A percentile compares a stretch with the other conserved stretches of the same genome.
Conservation (phyloP, 2,113 vertebrate genomes). For the Neotoma lepida region DNA sequence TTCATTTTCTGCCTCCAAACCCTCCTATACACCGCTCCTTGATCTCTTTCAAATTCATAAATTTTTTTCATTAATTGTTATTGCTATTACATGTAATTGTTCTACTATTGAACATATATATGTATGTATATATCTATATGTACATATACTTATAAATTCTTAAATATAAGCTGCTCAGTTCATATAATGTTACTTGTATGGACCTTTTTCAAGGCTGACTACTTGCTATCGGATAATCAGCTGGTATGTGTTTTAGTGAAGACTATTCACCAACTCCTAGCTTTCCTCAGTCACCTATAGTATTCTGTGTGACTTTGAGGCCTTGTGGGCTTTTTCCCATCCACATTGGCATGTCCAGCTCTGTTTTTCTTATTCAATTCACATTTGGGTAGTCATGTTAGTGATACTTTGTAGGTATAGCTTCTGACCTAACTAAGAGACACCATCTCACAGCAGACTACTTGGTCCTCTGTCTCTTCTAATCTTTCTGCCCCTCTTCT, state of each 20-base stretch:
- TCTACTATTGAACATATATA: not conserved
- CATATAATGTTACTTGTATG: not conserved
- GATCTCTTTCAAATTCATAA: not conserved
- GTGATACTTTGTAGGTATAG: not conserved
- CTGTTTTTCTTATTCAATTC: not conserved
- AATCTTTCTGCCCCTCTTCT: not conserved
- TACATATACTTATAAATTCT: not conserved
- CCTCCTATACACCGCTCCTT: not conserved
- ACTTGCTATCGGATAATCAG: not conserved
- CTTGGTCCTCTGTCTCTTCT: not conserved
- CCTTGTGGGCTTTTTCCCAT: fast-evolving
- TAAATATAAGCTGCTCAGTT: not conserved
- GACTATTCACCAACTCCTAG: too few species aligned
- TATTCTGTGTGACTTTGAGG: not conserved
- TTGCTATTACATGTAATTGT: not conserved
- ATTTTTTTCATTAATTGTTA: not conserved
- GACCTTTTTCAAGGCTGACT: not conserved
- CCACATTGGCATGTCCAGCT: not conserved
- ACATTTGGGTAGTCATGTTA: not conserved
- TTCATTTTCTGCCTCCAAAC: not conserved
- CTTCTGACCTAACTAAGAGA: not conserved
- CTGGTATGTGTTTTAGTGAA: not conserved
- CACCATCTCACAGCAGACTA: not conserved
- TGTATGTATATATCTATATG: not conserved
- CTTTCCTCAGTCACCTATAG: not conserved